Evolutionary conservation across 2,888 invertebrate species (phyloP), one percentile per base, ranked within the genome.

Genomic region (Herminia tarsipennalis): DNA sequence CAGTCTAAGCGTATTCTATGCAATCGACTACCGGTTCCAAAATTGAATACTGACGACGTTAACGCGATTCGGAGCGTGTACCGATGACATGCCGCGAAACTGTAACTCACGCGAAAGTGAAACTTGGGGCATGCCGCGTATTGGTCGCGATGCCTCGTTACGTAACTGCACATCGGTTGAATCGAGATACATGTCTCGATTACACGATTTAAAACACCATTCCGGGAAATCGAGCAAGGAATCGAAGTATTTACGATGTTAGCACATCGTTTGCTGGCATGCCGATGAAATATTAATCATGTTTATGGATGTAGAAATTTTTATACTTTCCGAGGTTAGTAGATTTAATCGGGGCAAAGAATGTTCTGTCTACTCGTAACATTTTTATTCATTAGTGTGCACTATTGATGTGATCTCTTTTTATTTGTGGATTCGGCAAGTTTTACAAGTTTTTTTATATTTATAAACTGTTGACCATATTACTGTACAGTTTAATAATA

Each of bases 41-140:
- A 79, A 76, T 69, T 67, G 66, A 72, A 71, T 59, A 56, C 53
- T 57, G 59, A 69, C 57, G 59, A 69, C 57, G 56, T 37, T 42
- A 45, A 38, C 34, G 63, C 53, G 43, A 68, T 67, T 66, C 55
- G 65, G 60, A 67, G 61, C 73, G 59, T 67, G 61, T 43, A 38
- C 37, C 41, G 63, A 61, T 64, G 73, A 68, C 66, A 65, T 61
- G 60, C 73, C 54, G 57, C 56, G 67, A 81, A 85, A 84, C 77
- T 73, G 79, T 86, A 86, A 81, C 79, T 85, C 82, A 84, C 76
- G 75, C 73, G 82, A 89, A 89, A 89, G 89, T 89, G 90, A 89
- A 88, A 88, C 85, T 81, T 77, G 68, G 62, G 73, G 37, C 42
- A 39, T 58, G 16, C 9, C 35, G 38, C 41, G 78, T 77, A 73